Conservation (phyloP, 2,888 invertebrate genomes). For the Meteorus cinctellus region DNA sequence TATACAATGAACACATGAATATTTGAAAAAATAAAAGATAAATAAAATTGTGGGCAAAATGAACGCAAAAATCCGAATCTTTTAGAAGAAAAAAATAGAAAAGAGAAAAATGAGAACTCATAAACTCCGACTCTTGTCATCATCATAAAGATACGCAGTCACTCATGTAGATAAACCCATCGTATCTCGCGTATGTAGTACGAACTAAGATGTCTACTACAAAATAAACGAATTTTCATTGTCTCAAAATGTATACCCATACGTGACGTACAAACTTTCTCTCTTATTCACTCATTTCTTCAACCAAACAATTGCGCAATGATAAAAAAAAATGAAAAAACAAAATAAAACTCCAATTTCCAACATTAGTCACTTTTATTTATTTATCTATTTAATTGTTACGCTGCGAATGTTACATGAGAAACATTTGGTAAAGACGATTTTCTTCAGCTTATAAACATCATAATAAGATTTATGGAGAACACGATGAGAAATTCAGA, state of each 20-base stretch:
- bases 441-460: too few species aligned
- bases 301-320: neutral
- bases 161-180: neutral
- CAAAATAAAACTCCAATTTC: neutral
- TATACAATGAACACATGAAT: neutral
- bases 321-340: neutral
- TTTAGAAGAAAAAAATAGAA: neutral
- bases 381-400: too few species aligned
- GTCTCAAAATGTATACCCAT: neutral
- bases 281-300: neutral
- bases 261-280: neutral
- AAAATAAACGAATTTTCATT: constrained; percentile 19
- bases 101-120: neutral
- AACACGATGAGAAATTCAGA: too few species aligned
- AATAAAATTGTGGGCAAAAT: neutral
- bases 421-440: too few species aligned
- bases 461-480: too few species aligned
- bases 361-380: too few species aligned
- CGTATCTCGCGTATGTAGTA: neutral
- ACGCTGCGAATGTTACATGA: too few species aligned
- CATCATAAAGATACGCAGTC: constrained; percentile 9
- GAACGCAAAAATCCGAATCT: neutral
- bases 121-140: neutral
- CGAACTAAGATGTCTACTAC: neutral
- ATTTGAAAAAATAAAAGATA: neutral